phyloP scores from a whole-genome alignment of 2,888 invertebrate genomes.

The Tortrix viridana region DNA sequence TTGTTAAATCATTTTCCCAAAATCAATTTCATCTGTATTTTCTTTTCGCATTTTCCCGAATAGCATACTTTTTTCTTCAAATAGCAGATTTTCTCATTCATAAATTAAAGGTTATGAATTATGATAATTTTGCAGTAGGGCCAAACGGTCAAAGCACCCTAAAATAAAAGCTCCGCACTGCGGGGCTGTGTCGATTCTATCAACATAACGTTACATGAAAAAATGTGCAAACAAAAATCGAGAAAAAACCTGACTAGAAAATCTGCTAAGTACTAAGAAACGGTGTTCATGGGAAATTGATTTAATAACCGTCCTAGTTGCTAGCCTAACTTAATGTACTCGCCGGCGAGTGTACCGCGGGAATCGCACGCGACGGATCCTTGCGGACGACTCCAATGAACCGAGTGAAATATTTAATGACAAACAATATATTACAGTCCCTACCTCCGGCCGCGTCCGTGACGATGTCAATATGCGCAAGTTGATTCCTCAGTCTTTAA shows the following conservation, averaged over 20 bases:
- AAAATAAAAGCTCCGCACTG: background rate
- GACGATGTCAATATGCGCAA: slow-evolving; percentile 81
- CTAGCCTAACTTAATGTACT: slow-evolving; percentile 31
- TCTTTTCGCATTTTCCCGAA: too few species aligned
- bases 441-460: slow-evolving; percentile 74
- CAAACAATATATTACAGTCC: slow-evolving; percentile 72
- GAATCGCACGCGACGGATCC: slow-evolving; percentile 53
- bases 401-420: slow-evolving; percentile 67
- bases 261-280: background rate
- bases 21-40: too few species aligned
- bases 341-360: slow-evolving; percentile 50
- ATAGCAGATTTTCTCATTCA: too few species aligned
- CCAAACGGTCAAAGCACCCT: slow-evolving; percentile 9
- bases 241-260: too few species aligned
- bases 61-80: too few species aligned
- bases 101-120: too few species aligned
- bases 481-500: slow-evolving; percentile 84
- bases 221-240: too few species aligned
- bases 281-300: too few species aligned
- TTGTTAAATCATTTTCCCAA: too few species aligned
- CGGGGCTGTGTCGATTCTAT: too few species aligned
- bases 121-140: background rate
- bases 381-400: slow-evolving; percentile 56
- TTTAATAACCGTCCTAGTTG: slow-evolving; percentile 12
- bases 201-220: too few species aligned